Base-by-base conservation (phyloP, 2,113 vertebrate genomes). In the Scatophagus argus region DNA sequence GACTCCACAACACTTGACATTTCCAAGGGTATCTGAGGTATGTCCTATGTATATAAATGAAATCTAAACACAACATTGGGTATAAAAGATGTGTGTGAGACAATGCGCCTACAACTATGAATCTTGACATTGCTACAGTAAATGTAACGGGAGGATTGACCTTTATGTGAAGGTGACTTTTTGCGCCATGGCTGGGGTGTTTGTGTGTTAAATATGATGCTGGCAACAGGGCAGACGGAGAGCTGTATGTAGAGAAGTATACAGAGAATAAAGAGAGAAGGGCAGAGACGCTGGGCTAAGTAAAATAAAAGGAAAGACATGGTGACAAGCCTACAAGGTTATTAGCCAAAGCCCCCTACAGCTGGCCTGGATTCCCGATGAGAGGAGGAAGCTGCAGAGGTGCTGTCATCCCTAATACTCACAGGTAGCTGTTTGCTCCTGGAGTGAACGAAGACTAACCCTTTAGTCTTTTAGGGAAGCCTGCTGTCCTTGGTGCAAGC, bases 91-190 rank as follows among this genome's bases (percentile, higher is more conserved):
- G 5, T 32, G 49, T 54, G 36, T 55, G 60, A 69, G 60, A 12
- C 29, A 38, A 27, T 77, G 63, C n/a, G 36, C 32, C 70, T 81
- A 64, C 54, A 23, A n/a, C 66, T 63, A 25, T 67, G 59, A 90
- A 82, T 81, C 73, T 62, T 84, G 72, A 86, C 69, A 83, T 76
- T 52, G 36, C 68, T 58, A 62, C 74, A 63, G 83, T 63, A 70
- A 82, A 82, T 66, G 39, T 86, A 91, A 93, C 85, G 85, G 69
- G 74, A 87, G 54, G 81, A 80, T 81, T 92, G 85, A 93, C 92
- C 92, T 94, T 93, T 93, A 77, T 78, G 81, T 63, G 84, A 93
- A 84, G 92, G 86, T 81, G 90, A 88, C 76, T 86, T 85, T 60
- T 84, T 86, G 44, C 72, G 87, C 63, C 52, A 64, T 66, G 54